phyloP scores from a whole-genome alignment of 2,113 vertebrate genomes.

The Phaethon lepturus region DNA sequence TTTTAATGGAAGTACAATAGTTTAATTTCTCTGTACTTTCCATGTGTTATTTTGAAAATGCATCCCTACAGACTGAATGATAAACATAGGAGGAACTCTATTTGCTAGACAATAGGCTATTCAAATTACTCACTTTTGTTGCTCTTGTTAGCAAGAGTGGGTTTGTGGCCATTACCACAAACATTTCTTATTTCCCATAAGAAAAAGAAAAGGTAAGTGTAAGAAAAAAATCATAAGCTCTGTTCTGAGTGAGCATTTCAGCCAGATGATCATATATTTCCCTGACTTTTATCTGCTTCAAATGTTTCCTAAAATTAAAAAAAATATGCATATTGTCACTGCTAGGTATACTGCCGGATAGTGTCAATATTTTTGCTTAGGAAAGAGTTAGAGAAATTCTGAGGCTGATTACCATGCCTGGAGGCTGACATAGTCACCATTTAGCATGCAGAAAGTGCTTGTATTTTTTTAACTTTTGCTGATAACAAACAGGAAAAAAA shows the following conservation, averaged over 20 bases:
- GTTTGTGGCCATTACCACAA: neutral
- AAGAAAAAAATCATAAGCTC: neutral
- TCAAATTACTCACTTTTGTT: neutral
- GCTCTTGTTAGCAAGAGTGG: neutral
- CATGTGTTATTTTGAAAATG: slow-evolving; percentile 9
- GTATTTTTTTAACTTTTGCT: neutral
- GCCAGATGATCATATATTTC: neutral
- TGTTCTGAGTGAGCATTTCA: neutral
- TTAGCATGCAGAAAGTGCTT: neutral
- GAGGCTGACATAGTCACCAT: neutral
- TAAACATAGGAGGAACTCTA: neutral
- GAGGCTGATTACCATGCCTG: neutral
- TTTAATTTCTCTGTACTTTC: slow-evolving; percentile 31
- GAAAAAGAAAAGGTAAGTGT: neutral
- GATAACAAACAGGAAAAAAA: neutral
- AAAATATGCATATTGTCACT: neutral
- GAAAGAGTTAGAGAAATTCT: neutral
- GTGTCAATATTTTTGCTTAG: neutral
- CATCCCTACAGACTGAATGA: neutral
- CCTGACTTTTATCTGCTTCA: neutral
- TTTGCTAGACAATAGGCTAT: neutral
- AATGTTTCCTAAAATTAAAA: neutral
- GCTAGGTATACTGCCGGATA: neutral
- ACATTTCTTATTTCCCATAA: no score
- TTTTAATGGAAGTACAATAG: neutral